These are phyloP conservation scores for Mus pahari DNA, from an alignment of 2,113 vertebrate genomes.

Conservation along the genomic window DNA sequence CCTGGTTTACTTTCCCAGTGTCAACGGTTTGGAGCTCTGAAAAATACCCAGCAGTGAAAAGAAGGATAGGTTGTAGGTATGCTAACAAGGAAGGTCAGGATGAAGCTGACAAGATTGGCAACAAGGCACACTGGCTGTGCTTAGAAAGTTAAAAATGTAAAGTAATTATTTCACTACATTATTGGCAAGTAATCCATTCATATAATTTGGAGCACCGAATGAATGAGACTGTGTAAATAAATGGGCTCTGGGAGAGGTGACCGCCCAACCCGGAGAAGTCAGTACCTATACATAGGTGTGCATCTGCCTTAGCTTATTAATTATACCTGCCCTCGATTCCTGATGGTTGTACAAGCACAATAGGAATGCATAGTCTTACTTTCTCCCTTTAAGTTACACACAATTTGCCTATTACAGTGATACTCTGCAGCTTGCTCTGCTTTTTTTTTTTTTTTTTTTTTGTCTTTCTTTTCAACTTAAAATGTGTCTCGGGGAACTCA, in stretches of 20 bases:
- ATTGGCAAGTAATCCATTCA: not conserved
- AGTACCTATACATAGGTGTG: accelerated
- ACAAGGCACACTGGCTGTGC: not conserved
- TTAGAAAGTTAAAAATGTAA: slow-evolving; percentile 13
- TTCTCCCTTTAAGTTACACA: not conserved
- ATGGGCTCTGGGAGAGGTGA: not conserved
- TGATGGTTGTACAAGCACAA: not conserved
- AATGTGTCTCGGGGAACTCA: not conserved
- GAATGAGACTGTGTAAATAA: not conserved
- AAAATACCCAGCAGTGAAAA: not conserved
- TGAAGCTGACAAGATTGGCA: not conserved
- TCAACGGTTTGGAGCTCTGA: not conserved
- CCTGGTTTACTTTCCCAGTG: not conserved
- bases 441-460: not conserved
- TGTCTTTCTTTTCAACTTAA: not conserved
- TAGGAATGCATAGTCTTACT: not conserved
- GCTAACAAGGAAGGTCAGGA: not conserved
- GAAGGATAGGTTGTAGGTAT: not conserved
- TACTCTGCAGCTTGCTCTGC: not conserved
- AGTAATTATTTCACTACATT: not conserved
- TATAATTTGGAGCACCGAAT: not conserved
- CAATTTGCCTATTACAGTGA: not conserved
- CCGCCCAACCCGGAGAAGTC: not conserved
- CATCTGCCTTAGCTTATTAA: not conserved
- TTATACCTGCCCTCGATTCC: not conserved